phyloP scores from a whole-genome alignment of 2,797 vertebrate genomes.

The Phylloscopus collybita region DNA sequence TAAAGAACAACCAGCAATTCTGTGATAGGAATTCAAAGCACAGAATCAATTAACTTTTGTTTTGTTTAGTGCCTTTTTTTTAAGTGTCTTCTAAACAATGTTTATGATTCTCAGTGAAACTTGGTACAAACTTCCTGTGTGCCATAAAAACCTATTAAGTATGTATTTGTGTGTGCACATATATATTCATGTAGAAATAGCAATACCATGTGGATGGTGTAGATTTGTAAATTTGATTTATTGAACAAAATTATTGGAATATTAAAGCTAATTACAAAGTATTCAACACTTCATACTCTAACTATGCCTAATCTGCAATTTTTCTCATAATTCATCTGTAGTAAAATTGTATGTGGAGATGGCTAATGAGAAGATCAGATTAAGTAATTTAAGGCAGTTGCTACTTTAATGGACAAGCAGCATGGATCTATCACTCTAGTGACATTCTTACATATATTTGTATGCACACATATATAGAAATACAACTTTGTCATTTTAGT shows the following conservation, averaged over 20 bases:
- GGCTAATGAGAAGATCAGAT: background rate
- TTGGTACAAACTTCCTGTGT: background rate
- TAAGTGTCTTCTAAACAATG: background rate
- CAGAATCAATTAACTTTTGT: slow-evolving; percentile 20
- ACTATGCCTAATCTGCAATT: background rate
- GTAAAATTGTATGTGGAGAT: background rate
- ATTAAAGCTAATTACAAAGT: background rate
- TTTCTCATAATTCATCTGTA: background rate
- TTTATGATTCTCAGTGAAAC: background rate
- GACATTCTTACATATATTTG: background rate
- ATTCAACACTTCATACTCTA: background rate
- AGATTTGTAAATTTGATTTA: background rate
- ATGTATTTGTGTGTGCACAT: background rate
- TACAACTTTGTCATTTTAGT: background rate
- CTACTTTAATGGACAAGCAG: background rate
- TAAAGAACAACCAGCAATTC: slow-evolving; percentile 31
- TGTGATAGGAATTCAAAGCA: slow-evolving; percentile 46
- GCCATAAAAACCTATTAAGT: background rate
- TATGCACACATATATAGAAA: background rate
- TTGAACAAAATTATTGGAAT: background rate
- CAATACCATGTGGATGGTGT: background rate
- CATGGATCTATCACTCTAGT: background rate
- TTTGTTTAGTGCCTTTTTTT: background rate
- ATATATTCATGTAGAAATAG: background rate
- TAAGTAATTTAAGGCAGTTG: background rate